Percentiles rank a stretch among this genome's conserved stretches.
Conservation (phyloP, 2,113 vertebrate species). For the Cathartes aura region DNA sequence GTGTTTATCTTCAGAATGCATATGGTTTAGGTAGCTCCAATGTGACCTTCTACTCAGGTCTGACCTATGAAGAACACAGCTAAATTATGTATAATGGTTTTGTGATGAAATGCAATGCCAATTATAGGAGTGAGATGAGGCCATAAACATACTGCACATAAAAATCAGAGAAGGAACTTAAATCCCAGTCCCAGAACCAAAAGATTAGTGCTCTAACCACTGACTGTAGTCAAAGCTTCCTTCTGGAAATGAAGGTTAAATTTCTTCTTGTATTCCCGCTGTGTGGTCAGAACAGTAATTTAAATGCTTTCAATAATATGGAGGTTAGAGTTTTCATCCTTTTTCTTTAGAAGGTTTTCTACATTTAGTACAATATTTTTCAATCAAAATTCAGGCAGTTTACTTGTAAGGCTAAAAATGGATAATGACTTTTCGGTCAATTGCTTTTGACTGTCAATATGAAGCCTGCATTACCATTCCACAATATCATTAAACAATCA, state of each 20-base stretch:
- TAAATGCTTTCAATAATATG: slow-evolving; percentile 44
- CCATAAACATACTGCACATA: slow-evolving; percentile 69
- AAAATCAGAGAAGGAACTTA: slow-evolving; percentile 65
- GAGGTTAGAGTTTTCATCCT: slow-evolving; percentile 34
- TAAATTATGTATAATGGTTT: slow-evolving; percentile 69
- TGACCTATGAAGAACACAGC: slow-evolving; percentile 60
- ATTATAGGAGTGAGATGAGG: slow-evolving; percentile 64
- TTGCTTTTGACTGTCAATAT: slow-evolving; percentile 75
- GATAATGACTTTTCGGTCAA: slow-evolving; percentile 75
- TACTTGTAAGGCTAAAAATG: slow-evolving; percentile 72
- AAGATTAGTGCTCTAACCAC: slow-evolving; percentile 64
- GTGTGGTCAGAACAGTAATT: slow-evolving; percentile 40
- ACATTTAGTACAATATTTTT: slow-evolving; percentile 46
- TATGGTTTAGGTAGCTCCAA: slow-evolving; percentile 58
- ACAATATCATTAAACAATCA: slow-evolving; percentile 77
- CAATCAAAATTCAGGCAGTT: slow-evolving; percentile 65
- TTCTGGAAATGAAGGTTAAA: slow-evolving; percentile 67
- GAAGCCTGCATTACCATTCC: slow-evolving; percentile 68
- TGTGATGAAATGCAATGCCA: slow-evolving; percentile 67
- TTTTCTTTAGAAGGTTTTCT: slow-evolving; percentile 39
- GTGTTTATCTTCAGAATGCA: slow-evolving; percentile 44
- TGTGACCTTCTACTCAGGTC: slow-evolving; percentile 63
- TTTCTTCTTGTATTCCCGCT: slow-evolving; percentile 17
- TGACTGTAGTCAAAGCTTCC: slow-evolving; percentile 57
- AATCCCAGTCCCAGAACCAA: slow-evolving; percentile 56